Base-by-base conservation (phyloP, 1,140 invertebrate species). In the Teleopsis dalmanni region DNA sequence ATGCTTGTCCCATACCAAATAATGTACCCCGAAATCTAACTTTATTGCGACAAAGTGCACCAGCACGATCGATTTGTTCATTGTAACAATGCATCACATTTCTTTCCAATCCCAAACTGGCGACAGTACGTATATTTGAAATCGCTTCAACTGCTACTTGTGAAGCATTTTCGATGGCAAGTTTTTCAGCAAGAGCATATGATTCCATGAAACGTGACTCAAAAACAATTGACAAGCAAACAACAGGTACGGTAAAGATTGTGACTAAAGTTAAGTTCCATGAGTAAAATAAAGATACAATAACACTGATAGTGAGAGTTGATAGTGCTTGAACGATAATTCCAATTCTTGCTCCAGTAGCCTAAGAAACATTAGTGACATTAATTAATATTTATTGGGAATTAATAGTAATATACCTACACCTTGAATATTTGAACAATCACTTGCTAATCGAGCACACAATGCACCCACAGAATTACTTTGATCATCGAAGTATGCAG, bases 191-290 rank as follows among this genome's bases (percentile, higher is more conserved):
- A 10, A 78, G 58, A 1, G 78, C 75, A 26, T 81, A 79, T 8
- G 79, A 82, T 14, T 78, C 78, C 50, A 89, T 76, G 79, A 85
- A 69, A 63, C 78, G 79, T 8, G 79, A 78, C 3, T 85, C 80
- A 5, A 84, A 55, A 18, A 80, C 81, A 1, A 81, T 81, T 9
- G 81, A 74, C 8, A 78, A 70, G 9, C 87, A 81, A n/a, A 90
- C 79, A 19, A 89, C 70, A 0, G 91, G 92, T 6, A 88, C 77
- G 53, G 88, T 85, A 18, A 81, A 83, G 5, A 95, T 63, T 54
- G 95, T 85, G 33, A 95, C 84, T 0, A 95, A 73, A 1, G 91
- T 91, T n/a, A 95, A 73, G 60, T 91, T 82, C 91, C 92, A 95
- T 43, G 88, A 89, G 61, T 87, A 89, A 10, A 82, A 70, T 57